Base-by-base conservation (phyloP, 2,113 vertebrate species). In the Thunnus maccoyii region DNA sequence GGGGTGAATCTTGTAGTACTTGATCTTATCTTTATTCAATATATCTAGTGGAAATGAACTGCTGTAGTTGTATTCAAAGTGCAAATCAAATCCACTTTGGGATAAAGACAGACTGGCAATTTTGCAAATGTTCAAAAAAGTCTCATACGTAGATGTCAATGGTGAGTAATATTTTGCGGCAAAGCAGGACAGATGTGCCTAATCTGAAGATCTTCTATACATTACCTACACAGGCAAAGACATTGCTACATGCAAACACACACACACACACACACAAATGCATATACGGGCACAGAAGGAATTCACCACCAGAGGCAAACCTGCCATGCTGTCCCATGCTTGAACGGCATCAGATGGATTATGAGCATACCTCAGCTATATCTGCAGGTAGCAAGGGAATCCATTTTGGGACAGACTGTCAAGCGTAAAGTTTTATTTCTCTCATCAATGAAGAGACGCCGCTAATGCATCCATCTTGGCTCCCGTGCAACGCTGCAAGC, bases 301-400 rank as follows among this genome's bases (percentile, higher is more conserved):
- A 78, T 81, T 65, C 68, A 85, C 72, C 64, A 76, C 86, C 63
- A 76, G 76, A 77, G 86, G 83, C 90, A 46, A 82, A 71, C 16
- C 78, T 80, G 71, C 86, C 82, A 64, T 30, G 25, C 72, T 73
- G 86, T 83, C 77, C 72, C 61, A 81, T 78, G 84, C 86, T 73
- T 73, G 83, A 85, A 70, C 51, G 50, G 60, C 81, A 48, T 83
- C 68, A 78, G 84, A 89, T 90, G 82, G 86, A 90, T 91, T 89
- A 85, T 51, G 66, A 74, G 56, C 66, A 16, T 61, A 51, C 85
- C 76, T 75, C 73, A 65, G 61, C 78, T 22, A 55, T 68, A 83
- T 93, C 88, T 89, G 89, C 92, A 79, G 89, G 91, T 92, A 70
- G 74, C 64, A 67, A 55, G 56, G 55, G 71, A 92, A 86, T 86